Evolutionary conservation across 2,888 invertebrate species (phyloP).

Genomic region (Cryptocheilus praepositus): DNA sequence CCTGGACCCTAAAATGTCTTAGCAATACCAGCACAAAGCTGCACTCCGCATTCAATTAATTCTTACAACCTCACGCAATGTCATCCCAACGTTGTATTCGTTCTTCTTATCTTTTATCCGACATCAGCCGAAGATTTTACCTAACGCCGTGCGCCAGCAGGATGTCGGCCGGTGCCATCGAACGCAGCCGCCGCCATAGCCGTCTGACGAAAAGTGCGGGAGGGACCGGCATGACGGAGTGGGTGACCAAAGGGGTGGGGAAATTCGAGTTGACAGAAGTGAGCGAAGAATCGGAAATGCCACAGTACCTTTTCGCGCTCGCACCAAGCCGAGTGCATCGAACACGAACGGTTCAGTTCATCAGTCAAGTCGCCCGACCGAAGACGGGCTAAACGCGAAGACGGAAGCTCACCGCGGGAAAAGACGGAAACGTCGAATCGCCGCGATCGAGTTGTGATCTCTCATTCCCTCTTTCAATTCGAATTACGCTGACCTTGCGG

Average conservation of each 20-base stretch:
- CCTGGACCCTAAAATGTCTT: too few relatives aligned
- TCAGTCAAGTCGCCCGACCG: too few relatives aligned
- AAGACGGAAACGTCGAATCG: background rate
- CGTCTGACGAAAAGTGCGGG: background rate
- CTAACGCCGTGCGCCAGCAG: too few relatives aligned
- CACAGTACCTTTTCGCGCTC: conserved; percentile 36
- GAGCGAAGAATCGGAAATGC: conserved; percentile 53
- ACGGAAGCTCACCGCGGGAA: background rate
- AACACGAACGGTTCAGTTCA: too few relatives aligned
- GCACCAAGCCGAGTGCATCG: conserved; percentile 42
- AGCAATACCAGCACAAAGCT: too few relatives aligned
- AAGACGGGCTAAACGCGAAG: too few relatives aligned
- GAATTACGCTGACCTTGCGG: conserved; percentile 10
- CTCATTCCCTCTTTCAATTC: background rate
- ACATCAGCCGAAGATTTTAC: too few relatives aligned
- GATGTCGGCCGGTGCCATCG: too few relatives aligned
- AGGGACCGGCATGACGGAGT: conserved; percentile 16
- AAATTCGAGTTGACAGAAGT: conserved; percentile 64
- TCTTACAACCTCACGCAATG: too few relatives aligned
- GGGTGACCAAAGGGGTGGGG: conserved; percentile 53
- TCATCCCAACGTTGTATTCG: too few relatives aligned
- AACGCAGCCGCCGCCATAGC: background rate
- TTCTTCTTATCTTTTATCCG: too few relatives aligned
- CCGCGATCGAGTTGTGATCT: background rate
- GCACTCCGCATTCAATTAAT: too few relatives aligned